Conservation (phyloP, 1,140 invertebrate species). For the Drosophila kepulauana region DNA sequence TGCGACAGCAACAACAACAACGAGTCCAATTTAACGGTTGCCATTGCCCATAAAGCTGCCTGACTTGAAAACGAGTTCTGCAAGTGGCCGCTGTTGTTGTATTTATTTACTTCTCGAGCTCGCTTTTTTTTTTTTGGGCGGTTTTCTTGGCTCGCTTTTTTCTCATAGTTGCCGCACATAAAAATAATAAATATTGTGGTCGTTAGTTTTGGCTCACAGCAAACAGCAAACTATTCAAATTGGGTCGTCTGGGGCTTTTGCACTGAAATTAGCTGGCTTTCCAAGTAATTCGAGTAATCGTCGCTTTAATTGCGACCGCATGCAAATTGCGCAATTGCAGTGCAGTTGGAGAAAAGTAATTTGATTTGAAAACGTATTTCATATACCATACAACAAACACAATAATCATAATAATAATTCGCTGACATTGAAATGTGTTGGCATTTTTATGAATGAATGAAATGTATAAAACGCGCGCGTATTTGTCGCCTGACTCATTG, state of each 20-base stretch:
- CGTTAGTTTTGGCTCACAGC: slow-evolving; percentile 53
- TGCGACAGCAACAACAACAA: slow-evolving; percentile 46
- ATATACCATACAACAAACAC: neutral
- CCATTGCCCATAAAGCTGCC: slow-evolving; percentile 65
- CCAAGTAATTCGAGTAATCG: slow-evolving; percentile 38
- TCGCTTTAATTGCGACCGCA: slow-evolving; percentile 42
- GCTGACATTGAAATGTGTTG: slow-evolving; percentile 66
- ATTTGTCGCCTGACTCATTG: slow-evolving; percentile 34
- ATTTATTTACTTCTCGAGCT: slow-evolving; percentile 1
- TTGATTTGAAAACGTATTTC: slow-evolving; percentile 20
- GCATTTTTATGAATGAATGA: slow-evolving; percentile 72
- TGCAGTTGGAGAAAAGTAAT: slow-evolving; percentile 6
- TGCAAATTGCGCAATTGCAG: slow-evolving; percentile 41
- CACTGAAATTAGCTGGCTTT: slow-evolving; percentile 48
- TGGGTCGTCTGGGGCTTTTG: slow-evolving; percentile 37
- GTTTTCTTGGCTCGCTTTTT: slow-evolving; percentile 30
- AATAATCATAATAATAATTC: slow-evolving; percentile 3
- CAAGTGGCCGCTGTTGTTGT: slow-evolving; percentile 17
- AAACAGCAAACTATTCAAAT: slow-evolving; percentile 19
- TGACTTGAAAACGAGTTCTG: slow-evolving; percentile 57
- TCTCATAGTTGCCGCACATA: slow-evolving; percentile 38
- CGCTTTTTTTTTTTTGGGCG: slow-evolving; percentile 29
- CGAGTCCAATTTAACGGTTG: slow-evolving; percentile 68
- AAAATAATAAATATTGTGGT: slow-evolving; percentile 70
- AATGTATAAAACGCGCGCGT: slow-evolving; percentile 11